Evolutionary conservation across 2,797 vertebrate genomes (phyloP).

Genomic region (Melopsittacus undulatus): DNA sequence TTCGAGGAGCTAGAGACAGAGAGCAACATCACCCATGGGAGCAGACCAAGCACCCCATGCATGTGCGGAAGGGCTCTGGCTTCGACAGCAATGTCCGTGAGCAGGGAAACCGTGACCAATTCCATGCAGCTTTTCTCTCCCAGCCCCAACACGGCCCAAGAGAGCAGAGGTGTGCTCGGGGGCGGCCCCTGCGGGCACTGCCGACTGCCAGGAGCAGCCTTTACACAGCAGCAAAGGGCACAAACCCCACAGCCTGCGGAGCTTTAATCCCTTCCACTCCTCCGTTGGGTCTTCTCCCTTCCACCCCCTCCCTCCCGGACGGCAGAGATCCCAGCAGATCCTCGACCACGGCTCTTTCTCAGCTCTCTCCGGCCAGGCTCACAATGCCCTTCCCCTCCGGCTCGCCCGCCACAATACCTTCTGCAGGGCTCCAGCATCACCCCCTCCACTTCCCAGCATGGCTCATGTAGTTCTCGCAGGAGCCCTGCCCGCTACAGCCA

Average conservation of each 20-base stretch:
- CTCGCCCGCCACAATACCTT: conserved; percentile 8
- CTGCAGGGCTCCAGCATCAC: neutral
- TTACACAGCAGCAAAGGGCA: neutral
- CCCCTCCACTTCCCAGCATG: conserved; percentile 3
- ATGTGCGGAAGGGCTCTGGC: neutral
- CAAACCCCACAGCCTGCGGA: neutral
- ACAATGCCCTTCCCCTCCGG: neutral
- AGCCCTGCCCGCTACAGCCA: neutral
- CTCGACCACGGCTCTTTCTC: neutral
- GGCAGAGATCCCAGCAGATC: neutral
- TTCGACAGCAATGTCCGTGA: neutral
- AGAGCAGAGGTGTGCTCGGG: neutral
- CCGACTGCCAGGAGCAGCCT: neutral
- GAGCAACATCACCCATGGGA: neutral
- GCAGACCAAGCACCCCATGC: neutral
- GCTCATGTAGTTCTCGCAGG: neutral
- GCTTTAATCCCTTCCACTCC: neutral
- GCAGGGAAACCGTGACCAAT: neutral
- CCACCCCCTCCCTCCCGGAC: neutral
- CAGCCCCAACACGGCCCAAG: neutral
- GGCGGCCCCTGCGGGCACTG: neutral
- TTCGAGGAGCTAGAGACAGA: neutral
- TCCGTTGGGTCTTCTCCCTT: neutral
- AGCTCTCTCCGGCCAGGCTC: neutral
- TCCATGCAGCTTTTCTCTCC: neutral